Evolutionary conservation across 2,888 invertebrate species (phyloP).

Genomic region (Drepana falcataria): DNA sequence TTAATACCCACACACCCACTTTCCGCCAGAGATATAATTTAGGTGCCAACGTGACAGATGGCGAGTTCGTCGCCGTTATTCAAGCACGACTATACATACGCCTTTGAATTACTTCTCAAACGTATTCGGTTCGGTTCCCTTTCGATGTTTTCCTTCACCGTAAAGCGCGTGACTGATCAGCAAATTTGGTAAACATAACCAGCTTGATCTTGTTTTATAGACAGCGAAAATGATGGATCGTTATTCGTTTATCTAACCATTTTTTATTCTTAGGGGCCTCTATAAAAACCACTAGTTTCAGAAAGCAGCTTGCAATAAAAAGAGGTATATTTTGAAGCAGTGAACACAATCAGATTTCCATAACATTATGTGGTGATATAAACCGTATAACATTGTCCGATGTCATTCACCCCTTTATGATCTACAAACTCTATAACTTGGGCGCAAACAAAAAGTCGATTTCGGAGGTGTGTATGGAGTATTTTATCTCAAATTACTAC

Average conservation of each 20-base stretch:
- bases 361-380: constrained; percentile 39
- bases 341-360: constrained; percentile 51
- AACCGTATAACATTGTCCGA: constrained; percentile 36
- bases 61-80: no score
- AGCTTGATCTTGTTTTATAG: constrained; percentile 11
- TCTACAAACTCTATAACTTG: constrained; percentile 28
- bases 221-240: constrained; percentile 13
- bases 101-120: no score
- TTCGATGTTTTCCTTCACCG: no score
- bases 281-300: constrained; percentile 39
- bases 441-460: constrained; percentile 29
- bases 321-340: constrained; percentile 33
- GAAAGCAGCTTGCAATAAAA: constrained; percentile 39
- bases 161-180: no score
- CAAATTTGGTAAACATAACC: no score
- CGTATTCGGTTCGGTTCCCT: no score
- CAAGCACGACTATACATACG: no score
- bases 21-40: no score
- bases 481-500: constrained; percentile 18
- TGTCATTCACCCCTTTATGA: constrained; percentile 44
- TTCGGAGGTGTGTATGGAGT: constrained; percentile 22
- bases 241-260: constrained; percentile 33
- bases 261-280: constrained; percentile 40
- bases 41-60: no score
- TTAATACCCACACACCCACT: no score